Evolutionary conservation across 2,113 vertebrate species (phyloP).

Genomic region (Triplophysa dalaica): DNA sequence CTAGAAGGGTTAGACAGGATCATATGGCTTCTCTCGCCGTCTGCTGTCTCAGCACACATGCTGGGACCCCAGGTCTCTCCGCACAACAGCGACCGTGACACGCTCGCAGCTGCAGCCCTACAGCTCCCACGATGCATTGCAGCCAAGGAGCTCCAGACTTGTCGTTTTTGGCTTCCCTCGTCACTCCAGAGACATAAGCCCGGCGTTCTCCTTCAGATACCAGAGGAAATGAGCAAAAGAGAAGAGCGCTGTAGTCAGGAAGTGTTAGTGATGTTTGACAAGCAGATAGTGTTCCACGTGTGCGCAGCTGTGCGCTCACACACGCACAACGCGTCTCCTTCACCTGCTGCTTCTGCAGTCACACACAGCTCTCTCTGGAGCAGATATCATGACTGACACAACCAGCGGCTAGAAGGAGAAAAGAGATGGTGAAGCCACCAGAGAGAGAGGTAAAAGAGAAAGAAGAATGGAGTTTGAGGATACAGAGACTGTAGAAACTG

Average conservation of each 20-base stretch:
- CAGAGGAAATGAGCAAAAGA: slow-evolving; percentile 16
- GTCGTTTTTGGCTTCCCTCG: background rate
- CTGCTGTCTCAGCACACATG: slow-evolving; percentile 37
- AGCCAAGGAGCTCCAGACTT: background rate
- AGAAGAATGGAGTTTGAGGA: background rate
- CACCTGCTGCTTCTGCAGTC: slow-evolving; percentile 20
- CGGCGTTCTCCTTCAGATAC: slow-evolving; percentile 1
- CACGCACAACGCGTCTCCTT: slow-evolving; percentile 12
- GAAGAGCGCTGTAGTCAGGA: slow-evolving; percentile 2
- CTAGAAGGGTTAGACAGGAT: slow-evolving; percentile 37
- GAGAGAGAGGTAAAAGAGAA: background rate
- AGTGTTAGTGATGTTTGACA: slow-evolving; percentile 31
- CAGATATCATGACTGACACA: slow-evolving; percentile 19
- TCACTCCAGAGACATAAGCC: background rate
- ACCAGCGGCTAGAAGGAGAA: background rate
- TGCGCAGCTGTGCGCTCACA: slow-evolving; percentile 35
- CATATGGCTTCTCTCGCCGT: slow-evolving; percentile 28
- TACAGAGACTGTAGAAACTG: background rate
- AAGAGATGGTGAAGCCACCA: background rate
- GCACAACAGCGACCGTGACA: background rate
- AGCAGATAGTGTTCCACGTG: slow-evolving; percentile 13
- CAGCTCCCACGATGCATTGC: background rate
- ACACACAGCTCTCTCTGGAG: slow-evolving; percentile 10
- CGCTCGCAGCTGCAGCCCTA: slow-evolving; percentile 16
- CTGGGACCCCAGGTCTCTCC: background rate